A percentile compares a stretch with the other conserved stretches of the same genome.
phyloP scores from a whole-genome alignment of 2,797 vertebrate genomes.

The Pangasius krempfi region DNA sequence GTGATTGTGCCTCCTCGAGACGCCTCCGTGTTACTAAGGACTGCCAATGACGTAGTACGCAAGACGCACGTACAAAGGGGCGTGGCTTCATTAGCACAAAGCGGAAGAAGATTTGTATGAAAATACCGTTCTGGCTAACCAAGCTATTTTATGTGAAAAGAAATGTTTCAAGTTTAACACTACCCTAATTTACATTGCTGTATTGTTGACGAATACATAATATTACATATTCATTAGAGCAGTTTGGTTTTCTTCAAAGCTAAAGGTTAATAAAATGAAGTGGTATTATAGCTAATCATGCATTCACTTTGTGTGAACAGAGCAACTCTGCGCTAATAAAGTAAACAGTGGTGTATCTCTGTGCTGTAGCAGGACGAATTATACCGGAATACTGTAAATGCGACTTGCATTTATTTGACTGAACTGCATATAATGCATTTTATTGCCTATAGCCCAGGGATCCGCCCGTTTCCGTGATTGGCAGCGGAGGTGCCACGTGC shows the following conservation, averaged over 20 bases:
- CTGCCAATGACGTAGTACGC: slow-evolving; percentile 71
- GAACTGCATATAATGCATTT: not conserved
- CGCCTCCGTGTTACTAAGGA: slow-evolving; percentile 79
- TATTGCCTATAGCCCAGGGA: not conserved
- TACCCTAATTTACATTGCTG: not conserved
- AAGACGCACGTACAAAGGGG: slow-evolving; percentile 49
- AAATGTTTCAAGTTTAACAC: not conserved
- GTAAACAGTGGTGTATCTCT: not conserved
- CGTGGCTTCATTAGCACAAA: not conserved
- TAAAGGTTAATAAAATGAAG: not conserved
- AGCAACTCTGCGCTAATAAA: no score
- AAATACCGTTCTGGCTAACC: not conserved
- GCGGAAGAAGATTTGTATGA: not conserved
- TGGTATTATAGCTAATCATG: not conserved
- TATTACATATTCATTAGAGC: not conserved
- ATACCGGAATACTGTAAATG: not conserved
- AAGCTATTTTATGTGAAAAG: not conserved
- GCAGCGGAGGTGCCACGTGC: slow-evolving; percentile 23
- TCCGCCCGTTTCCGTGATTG: slow-evolving; percentile 28
- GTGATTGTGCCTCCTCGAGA: slow-evolving; percentile 78
- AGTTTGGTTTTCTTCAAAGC: not conserved
- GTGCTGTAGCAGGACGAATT: not conserved
- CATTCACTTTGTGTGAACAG: not conserved
- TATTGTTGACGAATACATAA: not conserved
- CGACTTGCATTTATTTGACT: not conserved